Evolutionary conservation across 2,888 invertebrate genomes (phyloP), one percentile per base, ranked within the genome.

Genomic region (Brassicogethes aeneus): DNA sequence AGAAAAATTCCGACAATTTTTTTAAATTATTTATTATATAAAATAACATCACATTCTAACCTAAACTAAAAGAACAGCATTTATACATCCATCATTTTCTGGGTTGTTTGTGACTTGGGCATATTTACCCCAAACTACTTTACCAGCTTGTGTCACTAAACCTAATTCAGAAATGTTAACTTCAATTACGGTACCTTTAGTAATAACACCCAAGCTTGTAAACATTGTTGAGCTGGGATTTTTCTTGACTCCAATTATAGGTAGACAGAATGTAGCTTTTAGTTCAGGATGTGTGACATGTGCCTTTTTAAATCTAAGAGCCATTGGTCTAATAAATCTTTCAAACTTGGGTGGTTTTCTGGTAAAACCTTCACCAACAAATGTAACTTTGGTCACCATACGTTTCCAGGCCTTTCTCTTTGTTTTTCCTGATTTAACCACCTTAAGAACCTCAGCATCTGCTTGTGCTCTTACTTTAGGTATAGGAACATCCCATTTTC

Each of bases 111-210:
- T 97, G 13, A 99, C 96, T 70, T 97, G 99, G 0, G 99, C 99
- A 66, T 94, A 99, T 75, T 99, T 99, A 43, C 97, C 99, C 99
- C 99, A 99, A 1, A 99, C 93, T 36, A 99, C 95, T 78, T 96
- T 99, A 44, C 99, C 99, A 5, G 92, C 89, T 66, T 96, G 95
- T 1, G 99, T 99, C 1, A 99, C 99, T 46, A 99, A 75, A 72
- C 99, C 99, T 47, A 99, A 74, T 70, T 99, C 99, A 3, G 94
- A 95, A 55, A 99, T 93, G 65, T 99, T 99, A 0, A 99, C 87
- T 77, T 97, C 96, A 43, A 97, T 85, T 0, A 97, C 84, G 1
- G 96, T 97, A 64, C 96, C 96, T 72, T 99, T 99, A 0, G 99
- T 99, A 38, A 99, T 96, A 2, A 99, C 96, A 2, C 99, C 99